A percentile compares a stretch with the other conserved stretches of the same genome.
Evolutionary conservation across 2,113 vertebrate genomes (phyloP).

Genomic region (Onychostoma macrolepis): DNA sequence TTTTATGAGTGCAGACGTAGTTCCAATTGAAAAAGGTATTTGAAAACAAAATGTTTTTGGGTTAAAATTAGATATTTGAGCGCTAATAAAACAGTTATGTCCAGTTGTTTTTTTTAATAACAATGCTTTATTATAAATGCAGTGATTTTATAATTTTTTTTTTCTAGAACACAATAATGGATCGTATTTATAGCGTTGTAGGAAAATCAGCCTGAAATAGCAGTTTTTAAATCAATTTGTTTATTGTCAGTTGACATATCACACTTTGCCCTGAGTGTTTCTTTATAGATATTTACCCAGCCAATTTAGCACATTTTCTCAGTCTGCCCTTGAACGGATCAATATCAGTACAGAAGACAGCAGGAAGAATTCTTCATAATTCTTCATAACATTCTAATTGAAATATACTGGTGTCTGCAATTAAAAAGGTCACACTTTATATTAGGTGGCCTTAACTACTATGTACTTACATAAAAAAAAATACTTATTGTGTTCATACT

Average conservation of each 20-base stretch:
- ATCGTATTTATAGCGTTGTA: too few relatives aligned
- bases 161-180: too few relatives aligned
- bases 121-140: background rate
- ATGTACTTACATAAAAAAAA: too few relatives aligned
- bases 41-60: background rate
- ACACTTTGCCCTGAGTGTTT: conserved; percentile 43
- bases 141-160: too few relatives aligned
- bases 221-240: conserved; percentile 16
- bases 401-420: conserved; percentile 16
- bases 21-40: too few relatives aligned
- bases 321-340: conserved; percentile 59
- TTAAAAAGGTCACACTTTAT: too few relatives aligned
- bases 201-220: background rate
- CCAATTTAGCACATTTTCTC: conserved; percentile 50
- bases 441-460: too few relatives aligned
- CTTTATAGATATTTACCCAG: conserved; percentile 47
- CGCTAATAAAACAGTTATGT: too few relatives aligned
- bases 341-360: conserved; percentile 55
- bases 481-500: too few relatives aligned
- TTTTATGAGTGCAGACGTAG: too few relatives aligned
- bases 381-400: conserved; percentile 41
- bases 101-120: background rate
- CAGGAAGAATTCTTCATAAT: conserved; percentile 21
- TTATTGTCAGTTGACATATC: background rate
- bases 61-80: background rate